Evolutionary conservation across 2,113 vertebrate species (phyloP).

Genomic region (Callipepla squamata): DNA sequence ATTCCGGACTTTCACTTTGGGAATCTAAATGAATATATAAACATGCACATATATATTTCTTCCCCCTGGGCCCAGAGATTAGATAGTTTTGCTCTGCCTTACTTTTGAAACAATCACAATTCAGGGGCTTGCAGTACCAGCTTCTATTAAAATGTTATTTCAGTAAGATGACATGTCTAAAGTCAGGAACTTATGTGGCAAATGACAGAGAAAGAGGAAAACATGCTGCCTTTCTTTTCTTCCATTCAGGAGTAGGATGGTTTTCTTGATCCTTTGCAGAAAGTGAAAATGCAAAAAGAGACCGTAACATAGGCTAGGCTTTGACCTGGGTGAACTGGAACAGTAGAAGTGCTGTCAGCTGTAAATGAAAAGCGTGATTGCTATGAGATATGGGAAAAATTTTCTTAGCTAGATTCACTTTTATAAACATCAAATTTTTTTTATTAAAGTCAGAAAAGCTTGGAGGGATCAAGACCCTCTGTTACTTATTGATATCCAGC

Average conservation of each 20-base stretch:
- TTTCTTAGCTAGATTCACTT: not conserved
- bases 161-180: not conserved
- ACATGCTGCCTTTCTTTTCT: not conserved
- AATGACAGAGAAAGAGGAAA: not conserved
- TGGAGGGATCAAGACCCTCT: not conserved
- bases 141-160: not conserved
- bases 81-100: not conserved
- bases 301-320: not conserved
- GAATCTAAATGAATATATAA: not conserved
- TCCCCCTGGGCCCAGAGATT: not conserved
- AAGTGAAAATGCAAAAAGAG: not conserved
- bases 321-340: not conserved
- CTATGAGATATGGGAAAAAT: not conserved
- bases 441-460: not conserved
- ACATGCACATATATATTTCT: not conserved
- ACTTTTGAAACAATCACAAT: not conserved
- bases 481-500: constrained; percentile 34
- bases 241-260: not conserved
- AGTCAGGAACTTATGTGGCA: not conserved
- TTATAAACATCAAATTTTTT: not conserved
- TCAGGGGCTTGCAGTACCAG: not conserved
- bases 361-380: not conserved
- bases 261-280: not conserved
- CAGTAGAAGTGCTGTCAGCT: not conserved
- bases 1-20: constrained; percentile 1